Evolutionary conservation across 30 jellyfish, hydroid and myxozoan species (phyloP), one percentile per base, ranked within the genome.

Genomic region (Aurelia sp.): DNA sequence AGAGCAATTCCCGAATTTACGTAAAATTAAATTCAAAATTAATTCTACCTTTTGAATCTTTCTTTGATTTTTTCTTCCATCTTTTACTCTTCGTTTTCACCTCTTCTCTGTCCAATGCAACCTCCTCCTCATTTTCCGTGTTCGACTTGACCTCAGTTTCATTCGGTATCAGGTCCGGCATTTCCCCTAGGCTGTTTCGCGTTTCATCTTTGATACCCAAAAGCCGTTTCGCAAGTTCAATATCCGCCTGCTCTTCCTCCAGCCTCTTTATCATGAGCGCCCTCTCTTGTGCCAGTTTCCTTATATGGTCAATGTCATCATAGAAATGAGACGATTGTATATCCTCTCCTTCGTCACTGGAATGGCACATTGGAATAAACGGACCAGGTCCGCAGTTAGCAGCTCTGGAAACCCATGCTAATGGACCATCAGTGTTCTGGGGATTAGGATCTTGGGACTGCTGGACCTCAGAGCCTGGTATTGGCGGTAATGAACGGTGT

Each of bases 81-180:
- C 72, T 24, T 20, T 82, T 69, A 5, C 51, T 61, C 12, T 19
- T 33, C 48, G n/a, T 61, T 78, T 70, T 81, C 24, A 9, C 75
- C 20, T 81, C 84, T 27, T 22, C 57, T 66, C 65, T 53, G n/a
- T 19, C 35, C 24, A 17, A 16, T 58, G 50, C 86, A 17, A 17
- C 16, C 2, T 21, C 71, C 52, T 21, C 88, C 11, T 16, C 35
- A 8, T 53, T 53, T 10, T 51, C 48, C 16, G 68, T 57, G 8
- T 20, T 30, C 27, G 47, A 10, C 21, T 62, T 77, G 12, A 30
- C 48, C 74, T 70, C 86, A 18, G 18, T 63, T n/a, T 60, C 86
- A 53, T 57, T 83, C 21, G 92, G 92, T 50, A 83, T 83, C n/a
- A 83, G 78, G 69, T 83, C 92, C 64, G 92, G 92, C 92, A 83